Conservation (phyloP, 1,140 invertebrate species). For the Anoplophora glabripennis region DNA sequence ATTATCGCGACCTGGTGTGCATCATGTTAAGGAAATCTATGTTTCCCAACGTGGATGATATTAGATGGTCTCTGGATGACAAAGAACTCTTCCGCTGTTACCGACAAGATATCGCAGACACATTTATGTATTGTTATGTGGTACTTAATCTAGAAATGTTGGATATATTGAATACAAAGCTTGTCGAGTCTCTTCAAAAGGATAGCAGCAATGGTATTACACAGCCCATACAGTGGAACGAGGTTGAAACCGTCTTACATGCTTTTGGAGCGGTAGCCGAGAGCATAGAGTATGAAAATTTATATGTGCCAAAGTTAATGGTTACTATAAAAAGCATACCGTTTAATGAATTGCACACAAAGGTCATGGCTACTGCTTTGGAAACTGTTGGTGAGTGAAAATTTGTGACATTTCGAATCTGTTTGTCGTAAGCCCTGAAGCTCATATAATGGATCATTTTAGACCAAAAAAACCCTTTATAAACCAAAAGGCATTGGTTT, state of each 20-base stretch:
- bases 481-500: too few relatives aligned
- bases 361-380: slow-evolving; percentile 65
- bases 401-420: background rate
- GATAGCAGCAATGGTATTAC: slow-evolving; percentile 36
- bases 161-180: slow-evolving; percentile 59
- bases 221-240: slow-evolving; percentile 54
- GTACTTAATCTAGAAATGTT: slow-evolving; percentile 70
- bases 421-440: too few relatives aligned
- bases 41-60: slow-evolving; percentile 54
- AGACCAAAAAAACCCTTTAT: too few relatives aligned
- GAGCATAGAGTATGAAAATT: slow-evolving; percentile 63
- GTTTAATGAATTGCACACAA: slow-evolving; percentile 58
- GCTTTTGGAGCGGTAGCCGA: slow-evolving; percentile 79
- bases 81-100: slow-evolving; percentile 86
- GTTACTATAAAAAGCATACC: slow-evolving; percentile 65
- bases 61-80: slow-evolving; percentile 66
- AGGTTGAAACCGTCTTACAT: slow-evolving; percentile 77
- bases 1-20: slow-evolving; percentile 64
- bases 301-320: slow-evolving; percentile 64
- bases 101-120: slow-evolving; percentile 86
- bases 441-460: too few relatives aligned
- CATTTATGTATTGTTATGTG: slow-evolving; percentile 81
- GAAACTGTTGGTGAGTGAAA: slow-evolving; percentile 63
- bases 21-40: slow-evolving; percentile 66
- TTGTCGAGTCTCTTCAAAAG: slow-evolving; percentile 54